Evolutionary conservation across 2,113 vertebrate genomes (phyloP).

Genomic region (Morone chrysops): DNA sequence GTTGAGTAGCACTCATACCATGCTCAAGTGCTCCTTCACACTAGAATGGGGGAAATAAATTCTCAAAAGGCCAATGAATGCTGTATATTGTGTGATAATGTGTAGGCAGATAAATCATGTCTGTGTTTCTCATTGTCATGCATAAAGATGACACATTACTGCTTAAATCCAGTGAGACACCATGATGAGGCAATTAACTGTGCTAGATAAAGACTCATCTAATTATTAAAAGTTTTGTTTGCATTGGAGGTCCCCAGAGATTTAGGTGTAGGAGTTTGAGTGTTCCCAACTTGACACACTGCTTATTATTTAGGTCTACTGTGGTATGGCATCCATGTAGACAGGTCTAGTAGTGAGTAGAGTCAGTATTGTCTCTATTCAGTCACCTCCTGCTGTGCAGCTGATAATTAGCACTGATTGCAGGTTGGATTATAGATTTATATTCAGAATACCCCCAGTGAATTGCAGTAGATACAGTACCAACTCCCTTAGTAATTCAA

Average conservation of each 20-base stretch:
- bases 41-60: background rate
- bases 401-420: slow-evolving; percentile 28
- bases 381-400: slow-evolving; percentile 3
- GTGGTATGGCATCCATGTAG: slow-evolving; percentile 11
- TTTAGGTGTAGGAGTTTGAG: slow-evolving; percentile 47
- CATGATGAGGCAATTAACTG: slow-evolving; percentile 70
- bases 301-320: slow-evolving; percentile 39
- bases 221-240: slow-evolving; percentile 66
- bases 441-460: slow-evolving; percentile 1
- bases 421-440: slow-evolving; percentile 17
- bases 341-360: slow-evolving; percentile 17
- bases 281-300: slow-evolving; percentile 37
- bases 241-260: slow-evolving; percentile 43
- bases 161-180: slow-evolving; percentile 54
- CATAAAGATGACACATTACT: slow-evolving; percentile 66
- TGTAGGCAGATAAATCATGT: slow-evolving; percentile 59
- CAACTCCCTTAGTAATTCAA: slow-evolving; percentile 23
- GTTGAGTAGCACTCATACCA: slow-evolving; percentile 16
- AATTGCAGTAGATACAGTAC: slow-evolving; percentile 3
- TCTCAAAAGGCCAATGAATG: slow-evolving; percentile 10
- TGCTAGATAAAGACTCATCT: slow-evolving; percentile 48
- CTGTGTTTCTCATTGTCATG: slow-evolving; percentile 57
- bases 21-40: slow-evolving; percentile 41
- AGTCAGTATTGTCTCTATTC: background rate
- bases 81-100: slow-evolving; percentile 31